Percentiles rank a stretch among this genome's conserved stretches.
Evolutionary conservation across 2,797 vertebrate species (phyloP).

Genomic region (Xiphorhynchus erythropygius): DNA sequence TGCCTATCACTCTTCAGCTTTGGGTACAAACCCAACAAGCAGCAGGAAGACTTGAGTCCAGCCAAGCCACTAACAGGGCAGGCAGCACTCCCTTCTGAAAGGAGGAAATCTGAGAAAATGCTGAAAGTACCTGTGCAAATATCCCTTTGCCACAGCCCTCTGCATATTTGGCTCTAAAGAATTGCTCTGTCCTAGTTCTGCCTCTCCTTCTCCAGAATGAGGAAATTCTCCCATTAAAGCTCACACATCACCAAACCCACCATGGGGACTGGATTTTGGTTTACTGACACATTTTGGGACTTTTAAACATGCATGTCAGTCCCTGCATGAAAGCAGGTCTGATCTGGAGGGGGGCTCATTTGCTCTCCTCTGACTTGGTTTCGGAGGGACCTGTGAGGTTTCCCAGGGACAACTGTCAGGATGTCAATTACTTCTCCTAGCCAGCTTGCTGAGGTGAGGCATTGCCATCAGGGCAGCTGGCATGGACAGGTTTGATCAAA

Average conservation of each 20-base stretch:
- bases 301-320: not conserved
- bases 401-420: not conserved
- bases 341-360: not conserved
- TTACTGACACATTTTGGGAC: not conserved
- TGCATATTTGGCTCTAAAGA: fast-evolving
- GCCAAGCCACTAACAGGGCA: not conserved
- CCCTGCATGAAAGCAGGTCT: not conserved
- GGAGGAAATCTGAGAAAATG: not conserved
- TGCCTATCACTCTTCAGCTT: fast-evolving
- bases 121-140: not conserved
- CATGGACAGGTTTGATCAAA: not conserved
- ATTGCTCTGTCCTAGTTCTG: not conserved
- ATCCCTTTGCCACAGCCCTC: not conserved
- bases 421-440: not conserved
- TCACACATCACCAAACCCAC: not conserved
- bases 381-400: not conserved
- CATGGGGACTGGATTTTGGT: not conserved
- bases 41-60: not conserved
- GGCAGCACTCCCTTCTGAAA: not conserved
- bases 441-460: not conserved
- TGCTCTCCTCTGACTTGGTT: not conserved
- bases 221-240: not conserved
- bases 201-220: not conserved
- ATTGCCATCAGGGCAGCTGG: not conserved
- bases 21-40: not conserved